Evolutionary conservation across 1,140 invertebrate species (phyloP), one percentile per base, ranked within the genome.

Genomic region (Lepidurus apus): DNA sequence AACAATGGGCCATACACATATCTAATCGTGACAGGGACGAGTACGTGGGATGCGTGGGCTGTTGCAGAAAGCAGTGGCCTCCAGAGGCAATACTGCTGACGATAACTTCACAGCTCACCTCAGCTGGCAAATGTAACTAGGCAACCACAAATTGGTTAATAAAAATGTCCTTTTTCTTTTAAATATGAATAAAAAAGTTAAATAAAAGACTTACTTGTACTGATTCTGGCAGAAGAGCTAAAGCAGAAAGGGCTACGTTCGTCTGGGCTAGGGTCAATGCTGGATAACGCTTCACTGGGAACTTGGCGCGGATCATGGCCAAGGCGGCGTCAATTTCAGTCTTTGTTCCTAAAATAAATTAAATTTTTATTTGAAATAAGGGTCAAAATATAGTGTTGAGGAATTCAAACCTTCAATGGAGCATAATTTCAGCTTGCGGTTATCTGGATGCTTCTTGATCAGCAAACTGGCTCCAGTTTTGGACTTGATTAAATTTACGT

Each of bases 11-110:
- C 89, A 95, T 92, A 80, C 87, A 89, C 21, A 74, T 45, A 83
- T 94, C 93, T 47, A 98, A 87, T 74, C 90, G 86, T 81, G 91
- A 89, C 74, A 98, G 87, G 17, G 90, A 90, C 1, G 92, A 91
- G 87, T 93, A 97, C 0, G 95, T 91, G 0, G 96, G 95, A 87
- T 98, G 96, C 74, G 94, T 92, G 17, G 94, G 95, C 84, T 97
- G 91, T 84, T 98, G 96, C 43, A 98, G 87, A 86, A 98, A 98
- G 81, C 98, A 87, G 83, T 96, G 93, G 76, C 92, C 91, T 24
- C 94, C 92, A 81, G 91, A 90, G 8, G 96, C 89, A 80, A 97
- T 89, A 81, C 91, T 91, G 82, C 92, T 95, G 74, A 98, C 88
- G 74, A 93, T 89, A 1, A 97, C 92, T 85, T 98, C 96, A 83